Evolutionary conservation across 2,888 invertebrate species (phyloP).

Genomic region (Drosophila ustulata): DNA sequence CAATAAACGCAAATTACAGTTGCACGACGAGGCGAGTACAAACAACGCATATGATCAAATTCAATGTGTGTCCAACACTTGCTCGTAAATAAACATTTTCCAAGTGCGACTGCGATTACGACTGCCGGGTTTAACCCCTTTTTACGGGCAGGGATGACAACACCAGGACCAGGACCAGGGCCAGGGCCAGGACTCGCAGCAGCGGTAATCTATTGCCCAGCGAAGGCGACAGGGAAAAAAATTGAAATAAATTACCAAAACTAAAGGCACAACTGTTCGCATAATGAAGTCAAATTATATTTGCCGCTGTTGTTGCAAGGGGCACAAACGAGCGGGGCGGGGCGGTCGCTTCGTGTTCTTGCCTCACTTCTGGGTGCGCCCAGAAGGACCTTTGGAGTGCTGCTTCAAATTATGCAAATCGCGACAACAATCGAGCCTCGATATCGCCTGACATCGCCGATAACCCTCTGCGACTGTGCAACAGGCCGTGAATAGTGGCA

Average conservation of each 20-base stretch:
- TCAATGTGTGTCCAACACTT: slow-evolving; percentile 41
- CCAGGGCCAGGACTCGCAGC: slow-evolving; percentile 3
- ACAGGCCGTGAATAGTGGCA: slow-evolving; percentile 67
- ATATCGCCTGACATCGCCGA: slow-evolving; percentile 22
- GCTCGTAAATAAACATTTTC: slow-evolving; percentile 50
- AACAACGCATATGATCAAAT: slow-evolving; percentile 74
- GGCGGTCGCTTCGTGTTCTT: slow-evolving; percentile 54
- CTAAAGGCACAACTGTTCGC: slow-evolving; percentile 84
- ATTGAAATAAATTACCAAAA: slow-evolving; percentile 84
- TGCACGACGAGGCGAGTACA: slow-evolving; percentile 39
- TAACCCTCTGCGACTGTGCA: slow-evolving; percentile 48
- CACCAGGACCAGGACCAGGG: neutral
- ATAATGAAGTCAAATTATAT: slow-evolving; percentile 81
- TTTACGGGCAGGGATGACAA: slow-evolving; percentile 33
- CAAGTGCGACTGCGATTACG: neutral
- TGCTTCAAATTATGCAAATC: slow-evolving; percentile 79
- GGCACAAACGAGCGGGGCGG: slow-evolving; percentile 73
- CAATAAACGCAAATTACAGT: slow-evolving; percentile 79
- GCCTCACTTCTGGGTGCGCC: slow-evolving; percentile 25
- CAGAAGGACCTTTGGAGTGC: neutral
- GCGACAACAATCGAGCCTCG: slow-evolving; percentile 39
- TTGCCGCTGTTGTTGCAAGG: slow-evolving; percentile 20
- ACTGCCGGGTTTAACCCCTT: slow-evolving; percentile 43
- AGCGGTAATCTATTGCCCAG: slow-evolving; percentile 45
- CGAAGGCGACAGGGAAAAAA: slow-evolving; percentile 44